phyloP scores from a whole-genome alignment of 1,140 invertebrate genomes.

The Sesamia nonagrioides region DNA sequence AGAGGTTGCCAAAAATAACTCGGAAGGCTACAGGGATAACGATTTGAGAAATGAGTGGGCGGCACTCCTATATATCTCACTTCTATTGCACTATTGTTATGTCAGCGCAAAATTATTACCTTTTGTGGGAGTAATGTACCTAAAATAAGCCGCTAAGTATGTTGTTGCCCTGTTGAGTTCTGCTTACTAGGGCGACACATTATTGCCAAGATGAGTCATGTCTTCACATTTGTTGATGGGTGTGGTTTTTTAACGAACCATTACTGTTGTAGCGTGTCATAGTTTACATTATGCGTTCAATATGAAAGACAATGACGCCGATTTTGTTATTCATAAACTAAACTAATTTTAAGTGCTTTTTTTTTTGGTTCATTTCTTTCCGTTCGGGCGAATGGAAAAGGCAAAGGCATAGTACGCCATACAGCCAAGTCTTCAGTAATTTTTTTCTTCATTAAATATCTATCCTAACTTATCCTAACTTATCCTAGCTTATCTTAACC shows the following conservation, averaged over 20 bases:
- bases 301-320: no score
- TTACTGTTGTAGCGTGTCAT: no score
- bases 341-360: no score
- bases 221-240: not conserved
- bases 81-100: conserved; percentile 20
- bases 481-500: no score
- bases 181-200: not conserved
- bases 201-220: not conserved
- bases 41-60: conserved; percentile 17
- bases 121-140: not conserved
- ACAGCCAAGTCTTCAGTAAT: no score
- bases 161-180: not conserved
- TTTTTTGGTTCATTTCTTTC: no score
- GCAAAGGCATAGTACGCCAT: no score
- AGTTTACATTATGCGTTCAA: no score
- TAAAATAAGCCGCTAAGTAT: not conserved
- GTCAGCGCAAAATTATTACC: conserved; percentile 1
- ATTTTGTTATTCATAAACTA: no score
- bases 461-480: no score
- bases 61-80: conserved; percentile 1
- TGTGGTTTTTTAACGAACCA: not conserved
- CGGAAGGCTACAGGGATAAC: not conserved
- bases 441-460: no score
- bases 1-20: conserved; percentile 11
- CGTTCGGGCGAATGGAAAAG: no score